Conservation (phyloP, 1,140 invertebrate species). For the Diabrotica undecimpunctata region DNA sequence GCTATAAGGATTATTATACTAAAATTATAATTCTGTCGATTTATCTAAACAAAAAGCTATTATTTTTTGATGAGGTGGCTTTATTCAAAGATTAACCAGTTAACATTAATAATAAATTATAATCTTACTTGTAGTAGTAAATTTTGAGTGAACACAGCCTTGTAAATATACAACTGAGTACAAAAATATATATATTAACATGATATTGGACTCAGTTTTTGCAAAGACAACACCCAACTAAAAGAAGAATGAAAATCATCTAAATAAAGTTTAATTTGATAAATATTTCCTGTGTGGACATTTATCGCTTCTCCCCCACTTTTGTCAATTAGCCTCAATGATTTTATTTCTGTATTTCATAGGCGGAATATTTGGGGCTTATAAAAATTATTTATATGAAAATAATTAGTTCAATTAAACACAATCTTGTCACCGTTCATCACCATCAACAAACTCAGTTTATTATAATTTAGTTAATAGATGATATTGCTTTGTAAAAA, state of each 20-base stretch:
- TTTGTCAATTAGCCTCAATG: background rate
- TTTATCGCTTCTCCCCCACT: conserved; percentile 17
- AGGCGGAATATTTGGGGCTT: background rate
- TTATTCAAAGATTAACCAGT: no score
- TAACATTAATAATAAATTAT: no score
- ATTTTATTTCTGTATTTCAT: conserved; percentile 6
- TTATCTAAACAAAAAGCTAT: no score
- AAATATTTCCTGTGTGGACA: conserved; percentile 19
- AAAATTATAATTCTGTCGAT: no score
- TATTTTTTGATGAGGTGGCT: no score
- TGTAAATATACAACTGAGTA: background rate
- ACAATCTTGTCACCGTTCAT: no score
- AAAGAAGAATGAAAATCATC: conserved; percentile 3
- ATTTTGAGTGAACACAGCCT: conserved; percentile 9
- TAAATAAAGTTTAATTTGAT: conserved; percentile 11
- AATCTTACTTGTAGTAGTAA: conserved; percentile 18
- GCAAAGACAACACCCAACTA: background rate
- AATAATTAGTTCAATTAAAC: no score
- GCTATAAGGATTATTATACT: no score
- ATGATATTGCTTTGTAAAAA: no score
- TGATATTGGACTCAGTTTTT: background rate
- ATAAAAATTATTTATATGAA: no score
- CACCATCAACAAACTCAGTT: no score
- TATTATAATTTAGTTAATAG: no score
- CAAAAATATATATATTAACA: background rate